Evolutionary conservation across 30 jellyfish, hydroid and myxozoan species (phyloP).

Genomic region (Rhopilema esculentum): DNA sequence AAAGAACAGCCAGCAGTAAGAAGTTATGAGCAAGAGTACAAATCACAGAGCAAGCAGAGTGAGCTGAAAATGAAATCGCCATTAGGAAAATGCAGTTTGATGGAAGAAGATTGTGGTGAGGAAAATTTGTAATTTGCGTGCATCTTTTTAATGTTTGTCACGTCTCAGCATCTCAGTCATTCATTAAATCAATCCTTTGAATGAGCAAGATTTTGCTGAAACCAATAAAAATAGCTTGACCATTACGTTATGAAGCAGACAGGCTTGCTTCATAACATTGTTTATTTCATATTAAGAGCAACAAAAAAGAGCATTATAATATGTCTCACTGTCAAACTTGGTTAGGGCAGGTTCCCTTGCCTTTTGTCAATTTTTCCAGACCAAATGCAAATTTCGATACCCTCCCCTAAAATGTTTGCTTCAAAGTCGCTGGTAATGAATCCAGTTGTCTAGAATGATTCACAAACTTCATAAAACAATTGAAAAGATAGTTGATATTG

Average conservation of each 20-base stretch:
- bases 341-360: too few relatives aligned
- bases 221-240: too few relatives aligned
- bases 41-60: constrained; percentile 12
- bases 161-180: background rate
- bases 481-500: background rate
- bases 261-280: too few relatives aligned
- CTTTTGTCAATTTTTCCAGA: too few relatives aligned
- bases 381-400: too few relatives aligned
- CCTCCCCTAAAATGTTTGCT: too few relatives aligned
- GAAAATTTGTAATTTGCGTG: too few relatives aligned
- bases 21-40: constrained; percentile 17
- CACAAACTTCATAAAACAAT: background rate
- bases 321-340: too few relatives aligned
- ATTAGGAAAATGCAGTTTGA: constrained; percentile 2
- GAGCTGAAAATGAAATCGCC: constrained; percentile 41
- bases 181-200: background rate
- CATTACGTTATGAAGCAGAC: too few relatives aligned
- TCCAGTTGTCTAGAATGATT: background rate
- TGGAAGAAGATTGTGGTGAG: constrained; percentile 26
- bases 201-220: background rate
- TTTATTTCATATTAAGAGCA: too few relatives aligned
- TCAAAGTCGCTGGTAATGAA: background rate
- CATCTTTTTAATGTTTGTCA: background rate
- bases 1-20: background rate
- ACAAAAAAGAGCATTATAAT: background rate